A percentile compares a stretch with the other conserved stretches of the same genome.
Conservation (phyloP, 2,888 invertebrate genomes). For the Syrphus vitripennis region DNA sequence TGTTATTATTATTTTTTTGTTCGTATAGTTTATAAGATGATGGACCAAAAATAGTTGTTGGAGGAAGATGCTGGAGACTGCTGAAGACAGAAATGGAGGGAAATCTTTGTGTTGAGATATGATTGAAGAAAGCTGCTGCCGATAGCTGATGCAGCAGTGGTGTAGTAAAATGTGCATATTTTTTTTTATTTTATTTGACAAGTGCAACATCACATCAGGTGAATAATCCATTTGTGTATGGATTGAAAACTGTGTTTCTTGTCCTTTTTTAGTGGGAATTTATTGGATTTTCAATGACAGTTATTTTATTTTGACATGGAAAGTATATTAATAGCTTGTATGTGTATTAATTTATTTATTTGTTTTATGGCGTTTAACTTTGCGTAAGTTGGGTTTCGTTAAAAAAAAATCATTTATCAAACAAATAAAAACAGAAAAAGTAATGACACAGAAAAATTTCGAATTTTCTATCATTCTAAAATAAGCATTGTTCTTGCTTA, state of each 20-base stretch:
- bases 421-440: no score
- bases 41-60: constrained; percentile 49
- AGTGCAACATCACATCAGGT: constrained; percentile 64
- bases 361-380: no score
- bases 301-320: neutral
- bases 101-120: constrained; percentile 8
- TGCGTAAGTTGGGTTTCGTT: no score
- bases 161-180: constrained; percentile 4
- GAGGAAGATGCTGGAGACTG: constrained; percentile 14
- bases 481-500: neutral
- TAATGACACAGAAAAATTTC: no score
- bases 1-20: neutral
- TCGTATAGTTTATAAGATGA: neutral
- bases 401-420: no score
- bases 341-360: neutral
- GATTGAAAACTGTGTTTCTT: constrained; percentile 7
- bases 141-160: neutral
- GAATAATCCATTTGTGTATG: constrained; percentile 21
- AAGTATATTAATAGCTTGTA: neutral
- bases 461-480: no score
- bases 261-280: neutral
- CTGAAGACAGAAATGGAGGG: constrained; percentile 30
- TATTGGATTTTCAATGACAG: constrained; percentile 7
- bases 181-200: neutral
- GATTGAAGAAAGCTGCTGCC: constrained; percentile 45